Base-by-base conservation (phyloP, 2,113 vertebrate species). In the Nyctibius bracteatus region DNA sequence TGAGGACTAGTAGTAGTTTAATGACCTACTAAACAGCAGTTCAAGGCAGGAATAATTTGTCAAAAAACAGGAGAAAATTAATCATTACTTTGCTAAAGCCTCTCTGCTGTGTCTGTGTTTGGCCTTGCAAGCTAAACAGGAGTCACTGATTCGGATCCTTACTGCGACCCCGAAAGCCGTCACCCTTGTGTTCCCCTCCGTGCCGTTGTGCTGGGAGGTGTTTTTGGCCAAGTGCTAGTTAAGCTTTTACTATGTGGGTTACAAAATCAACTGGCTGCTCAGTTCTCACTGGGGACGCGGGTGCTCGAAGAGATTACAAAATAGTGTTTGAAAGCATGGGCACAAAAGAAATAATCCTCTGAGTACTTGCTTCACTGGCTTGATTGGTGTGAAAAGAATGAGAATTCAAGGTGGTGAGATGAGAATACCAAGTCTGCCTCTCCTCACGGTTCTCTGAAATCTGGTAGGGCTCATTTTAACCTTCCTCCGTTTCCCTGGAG, bases 351-450 rank as follows among this genome's bases (percentile, higher is more conserved):
- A 47, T 92, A 96, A 96, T 98, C 95, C 97, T 93, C 94, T 92
- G 96, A 97, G 72, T 74, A 28, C 97, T 98, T 98, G 97, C 97
- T 95, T 88, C 84, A 62, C 85, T 87, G 95, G 77, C 94, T 96
- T 82, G 95, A 90, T 82, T 47, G 90, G 91, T 96, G 97, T 95
- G 97, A 96, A 96, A 97, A 96, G 97, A 97, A 91, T 37, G 93
- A 95, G 67, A 91, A 90, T 74, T 94, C 33, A 82, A 90, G 97
- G 97, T 96, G 91, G 96, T 62, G 88, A 92, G 87, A 25, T 71
- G 59, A 62, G 83, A 91, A 92, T n/a, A 12, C 7, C 18, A 37
- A 92, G 89, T 70, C 72, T 79, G 84, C 84, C 75, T 94, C 88
- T 86, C 66, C 39, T 75, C 46, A 62, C 6, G 41, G 39, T 79